Base-by-base conservation (phyloP, 2,888 invertebrate species). In the Hermodice carunculata region DNA sequence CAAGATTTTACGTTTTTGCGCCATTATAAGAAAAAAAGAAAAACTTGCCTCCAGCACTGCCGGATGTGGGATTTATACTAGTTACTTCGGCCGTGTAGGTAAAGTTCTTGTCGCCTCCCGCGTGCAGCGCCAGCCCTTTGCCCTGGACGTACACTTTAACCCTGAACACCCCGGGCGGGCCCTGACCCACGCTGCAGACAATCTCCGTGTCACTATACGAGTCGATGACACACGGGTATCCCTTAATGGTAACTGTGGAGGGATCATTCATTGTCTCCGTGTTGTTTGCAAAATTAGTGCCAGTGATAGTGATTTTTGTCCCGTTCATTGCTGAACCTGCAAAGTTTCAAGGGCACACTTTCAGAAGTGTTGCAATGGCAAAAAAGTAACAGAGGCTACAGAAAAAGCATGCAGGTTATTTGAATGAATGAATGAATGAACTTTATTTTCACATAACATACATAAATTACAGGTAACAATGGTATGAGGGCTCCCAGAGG, bases 181-280 rank as follows among this genome's bases (percentile, higher is more conserved):
- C 68, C n/a, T 76, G 75, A 14, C 76, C 80, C 5, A 77, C 63
- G 17, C 60, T 66, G 61, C 82, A 81, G 14, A 56, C 64, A 6
- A 82, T 67, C 40, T 67, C 29, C 0, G 77, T 76, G 34, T 67
- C 56, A 2, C 70, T 72, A 0, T 75, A 68, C 0, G 67, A 14
- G 2, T 32, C 61, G 0, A 80, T 73, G 1, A 54, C 37, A 61
- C 82, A 82, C 5, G 44, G 44, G 19, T 74, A 74, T 5, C 74
- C 78, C 14, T 77, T 80, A 29, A 82, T 70, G 3, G 48, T 67
- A 2, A 81, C 79, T 1, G 29, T 46, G 44, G n/a, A n/a, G n/a
- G n/a, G n/a, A n/a, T 78, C 77, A 31, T 76, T 66, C 11, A 37
- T 31, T 4, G 37, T 8, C 3, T 8, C 32, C 19, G 56, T 40